phyloP scores from a whole-genome alignment of 2,888 invertebrate genomes.

The Agonum fuliginosum region DNA sequence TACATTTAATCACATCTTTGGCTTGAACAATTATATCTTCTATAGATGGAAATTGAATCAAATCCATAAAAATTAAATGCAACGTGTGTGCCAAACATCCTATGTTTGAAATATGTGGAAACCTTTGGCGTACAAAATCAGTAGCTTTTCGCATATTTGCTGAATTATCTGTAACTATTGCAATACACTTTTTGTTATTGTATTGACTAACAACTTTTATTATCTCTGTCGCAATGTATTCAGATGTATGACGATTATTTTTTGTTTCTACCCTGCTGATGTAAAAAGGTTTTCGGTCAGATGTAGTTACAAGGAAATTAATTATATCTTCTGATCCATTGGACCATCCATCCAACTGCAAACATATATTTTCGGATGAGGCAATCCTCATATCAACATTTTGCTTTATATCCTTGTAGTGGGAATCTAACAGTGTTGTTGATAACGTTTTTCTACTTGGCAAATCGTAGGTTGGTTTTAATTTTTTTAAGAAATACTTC shows the following conservation, averaged over 20 bases:
- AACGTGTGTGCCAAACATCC: not conserved
- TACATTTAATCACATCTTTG: not conserved
- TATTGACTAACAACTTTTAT: not conserved
- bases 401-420: not conserved
- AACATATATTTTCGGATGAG: not conserved
- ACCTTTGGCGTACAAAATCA: not conserved
- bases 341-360: not conserved
- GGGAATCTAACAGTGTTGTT: not conserved
- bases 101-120: not conserved
- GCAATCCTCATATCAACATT: not conserved
- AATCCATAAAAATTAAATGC: not conserved
- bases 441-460: not conserved
- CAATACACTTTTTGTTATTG: not conserved
- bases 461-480: not conserved
- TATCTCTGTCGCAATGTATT: not conserved
- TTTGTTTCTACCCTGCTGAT: not conserved
- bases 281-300: not conserved
- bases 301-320: not conserved
- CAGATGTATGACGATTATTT: slow-evolving; percentile 7
- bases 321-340: not conserved
- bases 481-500: not conserved
- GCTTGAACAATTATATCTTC: not conserved
- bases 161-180: not conserved
- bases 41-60: not conserved
- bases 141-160: not conserved